phyloP scores from a whole-genome alignment of 2,113 vertebrate genomes.

The Mus spicilegus region DNA sequence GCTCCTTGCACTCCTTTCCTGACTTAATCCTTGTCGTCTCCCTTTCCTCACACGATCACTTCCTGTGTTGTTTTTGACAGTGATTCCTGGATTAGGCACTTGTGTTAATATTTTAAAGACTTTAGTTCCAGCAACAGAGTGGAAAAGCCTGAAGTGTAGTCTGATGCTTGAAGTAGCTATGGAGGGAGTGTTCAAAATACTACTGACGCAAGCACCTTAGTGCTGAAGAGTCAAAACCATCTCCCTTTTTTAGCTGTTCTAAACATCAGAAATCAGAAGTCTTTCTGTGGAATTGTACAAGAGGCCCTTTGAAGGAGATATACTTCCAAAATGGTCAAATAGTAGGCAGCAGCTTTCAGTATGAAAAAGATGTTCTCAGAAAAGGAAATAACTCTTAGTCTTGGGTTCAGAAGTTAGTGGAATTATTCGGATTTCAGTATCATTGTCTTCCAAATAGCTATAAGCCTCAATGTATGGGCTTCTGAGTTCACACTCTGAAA shows the following conservation, averaged over 20 bases:
- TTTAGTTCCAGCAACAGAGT: conserved; percentile 66
- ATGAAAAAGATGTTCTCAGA: conserved; percentile 61
- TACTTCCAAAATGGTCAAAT: conserved; percentile 43
- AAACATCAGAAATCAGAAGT: conserved; percentile 62
- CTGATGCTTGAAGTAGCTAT: conserved; percentile 63
- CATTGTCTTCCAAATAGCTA: conserved; percentile 71
- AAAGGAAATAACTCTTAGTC: conserved; percentile 48
- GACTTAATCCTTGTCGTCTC: conserved; percentile 60
- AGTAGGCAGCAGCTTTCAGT: conserved; percentile 35
- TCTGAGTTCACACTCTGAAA: conserved; percentile 68
- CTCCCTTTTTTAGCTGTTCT: conserved; percentile 66
- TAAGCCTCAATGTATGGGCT: conserved; percentile 63
- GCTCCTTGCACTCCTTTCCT: conserved; percentile 69
- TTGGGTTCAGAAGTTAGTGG: conserved; percentile 55
- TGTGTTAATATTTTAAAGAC: conserved; percentile 64
- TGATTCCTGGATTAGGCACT: conserved; percentile 66
- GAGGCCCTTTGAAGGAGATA: conserved; percentile 58
- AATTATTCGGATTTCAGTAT: conserved; percentile 57
- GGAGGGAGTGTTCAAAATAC: conserved; percentile 69
- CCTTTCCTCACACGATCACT: conserved; percentile 60
- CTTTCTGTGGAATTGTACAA: conserved; percentile 55
- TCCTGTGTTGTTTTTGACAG: conserved; percentile 67
- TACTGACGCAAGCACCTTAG: conserved; percentile 80
- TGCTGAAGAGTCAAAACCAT: conserved; percentile 76
- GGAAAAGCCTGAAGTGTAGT: conserved; percentile 56